A percentile compares a stretch with the other conserved stretches of the same genome.
Evolutionary conservation across 2,797 vertebrate species (phyloP).

Genomic region (Pelobates cultripes): DNA sequence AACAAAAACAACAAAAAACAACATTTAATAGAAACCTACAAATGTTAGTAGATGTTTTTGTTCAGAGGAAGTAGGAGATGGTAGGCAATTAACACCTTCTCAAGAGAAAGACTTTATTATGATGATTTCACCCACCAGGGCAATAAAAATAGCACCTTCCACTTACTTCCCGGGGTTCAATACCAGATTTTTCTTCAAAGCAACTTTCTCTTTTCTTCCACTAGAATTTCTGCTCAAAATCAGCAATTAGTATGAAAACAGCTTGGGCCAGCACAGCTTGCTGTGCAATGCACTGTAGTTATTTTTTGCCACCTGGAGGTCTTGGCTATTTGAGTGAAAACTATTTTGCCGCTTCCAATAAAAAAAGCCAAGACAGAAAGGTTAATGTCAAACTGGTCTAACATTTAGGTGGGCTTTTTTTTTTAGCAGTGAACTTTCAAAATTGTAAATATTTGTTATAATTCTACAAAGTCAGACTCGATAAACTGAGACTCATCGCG

Average conservation of each 20-base stretch:
- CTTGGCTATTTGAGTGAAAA: slow-evolving; percentile 31
- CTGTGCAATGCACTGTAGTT: slow-evolving; percentile 28
- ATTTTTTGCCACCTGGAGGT: slow-evolving; percentile 41
- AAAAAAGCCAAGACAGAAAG: slow-evolving; percentile 21
- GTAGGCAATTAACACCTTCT: slow-evolving; percentile 74
- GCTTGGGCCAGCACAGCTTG: slow-evolving; percentile 43
- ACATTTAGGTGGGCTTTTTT: slow-evolving; percentile 17
- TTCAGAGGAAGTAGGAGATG: slow-evolving; percentile 56
- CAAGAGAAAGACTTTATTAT: slow-evolving; percentile 53
- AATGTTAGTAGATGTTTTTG: background rate
- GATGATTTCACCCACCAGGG: slow-evolving; percentile 22
- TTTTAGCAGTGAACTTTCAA: background rate
- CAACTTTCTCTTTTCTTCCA: slow-evolving; percentile 23
- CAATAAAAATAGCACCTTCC: slow-evolving; percentile 51
- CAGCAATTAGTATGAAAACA: slow-evolving; percentile 39
- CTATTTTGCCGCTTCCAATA: slow-evolving; percentile 16
- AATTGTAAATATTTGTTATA: background rate
- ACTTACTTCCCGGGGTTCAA: slow-evolving; percentile 22
- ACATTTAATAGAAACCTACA: slow-evolving; percentile 9
- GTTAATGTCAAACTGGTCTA: slow-evolving; percentile 2
- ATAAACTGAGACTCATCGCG: slow-evolving; percentile 62
- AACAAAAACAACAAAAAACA: background rate
- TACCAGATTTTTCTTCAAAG: slow-evolving; percentile 42
- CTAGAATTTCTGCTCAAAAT: slow-evolving; percentile 30
- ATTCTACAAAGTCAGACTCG: slow-evolving; percentile 9